phyloP scores from a whole-genome alignment of 2,797 vertebrate species.

The Florisuga fusca region DNA sequence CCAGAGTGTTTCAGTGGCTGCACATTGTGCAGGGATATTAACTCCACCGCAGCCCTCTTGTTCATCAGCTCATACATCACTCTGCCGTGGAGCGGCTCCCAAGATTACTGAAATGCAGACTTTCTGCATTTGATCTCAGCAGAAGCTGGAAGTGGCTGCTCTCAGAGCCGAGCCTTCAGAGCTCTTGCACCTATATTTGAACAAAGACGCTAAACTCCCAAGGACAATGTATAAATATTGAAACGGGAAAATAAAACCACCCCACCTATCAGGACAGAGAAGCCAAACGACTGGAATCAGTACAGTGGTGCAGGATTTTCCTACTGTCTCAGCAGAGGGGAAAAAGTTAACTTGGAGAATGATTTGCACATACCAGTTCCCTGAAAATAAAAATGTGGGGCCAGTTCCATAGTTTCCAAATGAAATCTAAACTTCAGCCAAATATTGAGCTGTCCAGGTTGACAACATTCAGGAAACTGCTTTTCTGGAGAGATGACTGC shows the following conservation, averaged over 20 bases:
- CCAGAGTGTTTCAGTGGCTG: background rate
- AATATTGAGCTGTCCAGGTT: conserved; percentile 73
- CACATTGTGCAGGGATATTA: background rate
- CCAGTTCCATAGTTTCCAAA: conserved; percentile 62
- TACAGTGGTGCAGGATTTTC: conserved; percentile 25
- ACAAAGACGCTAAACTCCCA: background rate
- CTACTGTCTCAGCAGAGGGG: conserved; percentile 72
- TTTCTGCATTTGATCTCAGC: conserved; percentile 29
- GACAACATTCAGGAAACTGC: conserved; percentile 78
- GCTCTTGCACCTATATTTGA: conserved; percentile 4
- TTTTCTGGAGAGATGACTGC: conserved; percentile 76
- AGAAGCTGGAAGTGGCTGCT: conserved; percentile 25
- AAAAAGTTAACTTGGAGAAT: conserved; percentile 68
- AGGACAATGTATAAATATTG: background rate
- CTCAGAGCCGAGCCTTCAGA: background rate
- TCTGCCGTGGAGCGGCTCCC: background rate
- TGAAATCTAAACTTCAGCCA: conserved; percentile 74
- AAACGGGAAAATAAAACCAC: background rate
- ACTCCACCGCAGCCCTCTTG: background rate
- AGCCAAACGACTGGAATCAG: background rate
- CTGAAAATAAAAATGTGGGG: conserved; percentile 63
- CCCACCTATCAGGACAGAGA: background rate
- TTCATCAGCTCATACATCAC: conserved; percentile 24
- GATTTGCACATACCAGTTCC: conserved; percentile 65
- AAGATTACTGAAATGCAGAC: conserved; percentile 55